A percentile compares a stretch with the other conserved stretches of the same genome.
Evolutionary conservation across 2,888 invertebrate species (phyloP).

Genomic region (Cataglyphis altisquamis): DNA sequence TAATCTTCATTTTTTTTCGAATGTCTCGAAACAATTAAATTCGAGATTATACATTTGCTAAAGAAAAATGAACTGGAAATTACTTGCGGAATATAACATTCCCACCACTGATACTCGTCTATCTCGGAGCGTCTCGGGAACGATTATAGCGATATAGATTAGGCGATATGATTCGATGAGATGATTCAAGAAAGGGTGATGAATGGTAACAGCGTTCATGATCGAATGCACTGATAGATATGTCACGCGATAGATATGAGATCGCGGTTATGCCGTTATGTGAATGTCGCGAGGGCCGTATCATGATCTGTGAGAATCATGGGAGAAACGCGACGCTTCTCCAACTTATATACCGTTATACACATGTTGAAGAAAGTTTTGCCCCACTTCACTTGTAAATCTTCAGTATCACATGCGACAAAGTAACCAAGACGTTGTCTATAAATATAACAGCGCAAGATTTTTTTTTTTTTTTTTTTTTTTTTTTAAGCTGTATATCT

Average conservation of each 20-base stretch:
- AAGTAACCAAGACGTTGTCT: conserved; percentile 23
- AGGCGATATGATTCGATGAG: conserved; percentile 68
- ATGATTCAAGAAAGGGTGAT: conserved; percentile 70
- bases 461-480: background rate
- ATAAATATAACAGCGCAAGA: conserved; percentile 33
- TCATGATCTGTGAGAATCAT: conserved; percentile 55
- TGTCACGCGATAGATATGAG: conserved; percentile 72
- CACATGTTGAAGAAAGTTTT: conserved; percentile 37
- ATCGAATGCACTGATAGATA: conserved; percentile 78
- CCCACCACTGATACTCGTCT: conserved; percentile 24
- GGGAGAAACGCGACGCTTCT: conserved; percentile 39
- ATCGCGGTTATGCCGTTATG: conserved; percentile 53
- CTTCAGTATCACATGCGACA: conserved; percentile 36
- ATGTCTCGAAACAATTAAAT: conserved; percentile 30
- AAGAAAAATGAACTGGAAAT: conserved; percentile 45
- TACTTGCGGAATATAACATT: conserved; percentile 7
- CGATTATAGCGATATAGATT: conserved; percentile 64
- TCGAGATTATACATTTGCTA: conserved; percentile 22
- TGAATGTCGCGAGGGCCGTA: conserved; percentile 45
- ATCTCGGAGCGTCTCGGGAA: conserved; percentile 19
- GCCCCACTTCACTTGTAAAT: conserved; percentile 43
- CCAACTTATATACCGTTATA: conserved; percentile 22
- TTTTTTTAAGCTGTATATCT: background rate
- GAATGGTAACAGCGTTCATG: conserved; percentile 78
- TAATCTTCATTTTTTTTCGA: conserved; percentile 35